Conservation (phyloP, 2,113 vertebrate genomes). For the Peromyscus maniculatus region DNA sequence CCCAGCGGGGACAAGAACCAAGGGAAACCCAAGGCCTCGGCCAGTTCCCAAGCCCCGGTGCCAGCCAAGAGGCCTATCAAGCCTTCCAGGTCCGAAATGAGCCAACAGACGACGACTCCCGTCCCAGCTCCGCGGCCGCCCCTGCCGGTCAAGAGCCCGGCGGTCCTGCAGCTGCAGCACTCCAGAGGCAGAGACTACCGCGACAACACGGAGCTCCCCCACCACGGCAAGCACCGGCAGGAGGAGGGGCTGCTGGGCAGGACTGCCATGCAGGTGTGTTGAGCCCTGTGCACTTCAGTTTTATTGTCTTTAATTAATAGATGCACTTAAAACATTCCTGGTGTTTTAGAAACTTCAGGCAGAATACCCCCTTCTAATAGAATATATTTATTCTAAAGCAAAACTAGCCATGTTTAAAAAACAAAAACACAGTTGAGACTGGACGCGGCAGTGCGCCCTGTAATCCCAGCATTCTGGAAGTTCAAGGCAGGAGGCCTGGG, state of each 20-base stretch:
- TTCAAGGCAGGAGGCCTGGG: not conserved
- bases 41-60: slow-evolving; percentile 67
- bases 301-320: not conserved
- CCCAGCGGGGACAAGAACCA: slow-evolving; percentile 82
- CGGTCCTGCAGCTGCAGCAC: slow-evolving; percentile 88
- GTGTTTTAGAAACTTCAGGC: not conserved
- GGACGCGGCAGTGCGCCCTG: not conserved
- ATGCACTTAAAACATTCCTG: not conserved
- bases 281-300: fast-evolving
- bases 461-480: not conserved
- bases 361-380: not conserved
- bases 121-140: slow-evolving; percentile 87
- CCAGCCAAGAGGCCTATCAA: slow-evolving; percentile 91
- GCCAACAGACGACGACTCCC: slow-evolving; percentile 26
- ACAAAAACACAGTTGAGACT: not conserved
- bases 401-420: not conserved
- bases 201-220: slow-evolving; percentile 90
- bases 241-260: slow-evolving; percentile 85
- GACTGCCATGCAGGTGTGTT: slow-evolving; percentile 83
- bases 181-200: slow-evolving; percentile 92
- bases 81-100: slow-evolving; percentile 91
- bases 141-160: slow-evolving; percentile 91
- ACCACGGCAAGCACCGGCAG: slow-evolving; percentile 84
- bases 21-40: slow-evolving; percentile 84
- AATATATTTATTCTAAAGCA: not conserved